These are phyloP conservation scores for Nezara viridula DNA, from an alignment of 2,888 invertebrate genomes.

Conservation along the genomic window DNA sequence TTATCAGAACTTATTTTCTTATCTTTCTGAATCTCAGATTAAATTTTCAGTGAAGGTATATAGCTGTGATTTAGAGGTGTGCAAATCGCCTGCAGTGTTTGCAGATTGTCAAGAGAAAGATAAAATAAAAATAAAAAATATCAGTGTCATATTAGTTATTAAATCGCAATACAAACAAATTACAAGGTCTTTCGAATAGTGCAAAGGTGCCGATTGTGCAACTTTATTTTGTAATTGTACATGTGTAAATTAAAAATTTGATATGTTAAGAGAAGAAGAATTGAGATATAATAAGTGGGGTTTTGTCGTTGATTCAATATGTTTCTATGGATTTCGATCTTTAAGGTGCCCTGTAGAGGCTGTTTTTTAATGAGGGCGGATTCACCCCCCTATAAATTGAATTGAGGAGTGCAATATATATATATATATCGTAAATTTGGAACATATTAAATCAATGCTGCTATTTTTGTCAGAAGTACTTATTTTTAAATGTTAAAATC, in stretches of 20 bases:
- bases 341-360: neutral
- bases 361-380: neutral
- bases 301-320: slow-evolving; percentile 24
- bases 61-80: slow-evolving; percentile 18
- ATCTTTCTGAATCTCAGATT: slow-evolving; percentile 26
- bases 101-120: slow-evolving; percentile 6
- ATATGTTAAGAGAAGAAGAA: neutral
- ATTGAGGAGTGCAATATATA: neutral
- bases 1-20: neutral
- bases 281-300: neutral
- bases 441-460: slow-evolving; percentile 24
- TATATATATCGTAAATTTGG: neutral
- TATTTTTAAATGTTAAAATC: slow-evolving; percentile 42
- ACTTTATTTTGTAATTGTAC: slow-evolving; percentile 18
- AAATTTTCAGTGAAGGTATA: slow-evolving; percentile 27
- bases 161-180: slow-evolving; percentile 44
- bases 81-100: neutral
- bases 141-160: slow-evolving; percentile 47
- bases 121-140: neutral
- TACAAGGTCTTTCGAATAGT: slow-evolving; percentile 49
- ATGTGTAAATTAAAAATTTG: slow-evolving; percentile 35
- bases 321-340: neutral
- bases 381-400: neutral
- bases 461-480: slow-evolving; percentile 48
- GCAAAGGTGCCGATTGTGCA: slow-evolving; percentile 38